phyloP scores from a whole-genome alignment of 2,797 vertebrate species.

The Clamator glandarius region DNA sequence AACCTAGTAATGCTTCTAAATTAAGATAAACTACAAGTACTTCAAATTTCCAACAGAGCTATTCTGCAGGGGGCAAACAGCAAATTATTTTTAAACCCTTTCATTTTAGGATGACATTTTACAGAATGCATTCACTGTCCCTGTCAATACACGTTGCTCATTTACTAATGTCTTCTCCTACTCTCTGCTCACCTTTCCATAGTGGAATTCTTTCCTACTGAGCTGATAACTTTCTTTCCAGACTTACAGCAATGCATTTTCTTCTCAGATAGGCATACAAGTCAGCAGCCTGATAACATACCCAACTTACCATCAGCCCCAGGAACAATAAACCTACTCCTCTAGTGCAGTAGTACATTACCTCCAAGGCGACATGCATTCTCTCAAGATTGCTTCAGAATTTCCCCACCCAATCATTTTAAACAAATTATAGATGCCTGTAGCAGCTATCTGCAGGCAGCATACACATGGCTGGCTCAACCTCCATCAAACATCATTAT shows the following conservation, averaged over 20 bases:
- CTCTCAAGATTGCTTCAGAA: conserved; percentile 55
- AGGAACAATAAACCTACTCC: conserved; percentile 60
- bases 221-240: conserved; percentile 78
- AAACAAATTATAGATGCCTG: conserved; percentile 69
- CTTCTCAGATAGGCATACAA: conserved; percentile 74
- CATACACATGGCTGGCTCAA: neutral
- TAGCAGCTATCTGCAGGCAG: conserved; percentile 49
- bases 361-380: conserved; percentile 53
- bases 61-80: conserved; percentile 43
- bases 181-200: conserved; percentile 73
- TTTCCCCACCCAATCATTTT: conserved; percentile 70
- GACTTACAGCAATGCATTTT: conserved; percentile 71
- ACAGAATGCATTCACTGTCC: conserved; percentile 19
- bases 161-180: conserved; percentile 58
- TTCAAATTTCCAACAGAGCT: conserved; percentile 26
- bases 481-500: neutral
- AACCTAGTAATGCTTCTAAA: conserved; percentile 29
- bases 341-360: conserved; percentile 66
- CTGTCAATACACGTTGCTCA: conserved; percentile 25
- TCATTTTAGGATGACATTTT: conserved; percentile 47
- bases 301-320: conserved; percentile 47
- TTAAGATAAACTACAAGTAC: conserved; percentile 38
- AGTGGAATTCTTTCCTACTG: conserved; percentile 77
- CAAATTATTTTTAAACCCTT: conserved; percentile 47
- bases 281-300: conserved; percentile 56